Evolutionary conservation across 2,113 vertebrate genomes (phyloP), one percentile per base, ranked within the genome.

Genomic region (Morone saxatilis): DNA sequence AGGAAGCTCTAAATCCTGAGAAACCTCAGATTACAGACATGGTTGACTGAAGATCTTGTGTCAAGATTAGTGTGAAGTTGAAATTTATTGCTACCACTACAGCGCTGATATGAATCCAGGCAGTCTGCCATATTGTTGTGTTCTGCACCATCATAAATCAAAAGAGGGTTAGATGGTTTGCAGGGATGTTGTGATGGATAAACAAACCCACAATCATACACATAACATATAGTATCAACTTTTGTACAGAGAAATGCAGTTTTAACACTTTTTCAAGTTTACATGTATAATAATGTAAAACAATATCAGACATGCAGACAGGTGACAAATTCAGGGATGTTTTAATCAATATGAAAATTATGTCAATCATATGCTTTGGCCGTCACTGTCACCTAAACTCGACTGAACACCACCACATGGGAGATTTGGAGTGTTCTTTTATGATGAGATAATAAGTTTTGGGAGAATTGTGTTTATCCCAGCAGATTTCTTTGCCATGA

Each of bases 11-110:
- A 9, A 22, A 60, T 50, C 65, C 43, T 51, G 2, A 16, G 9
- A 25, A 41, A 38, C 43, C 70, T 50, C 5, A 1, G 16, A 20
- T 63, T 56, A 38, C 25, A 41, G 40, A 41, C 63, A 63, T 12
- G 60, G 50, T 45, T 48, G 57, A 59, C 43, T 57, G 74, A 68
- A 53, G 48, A 78, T 68, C 74, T 54, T 4, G 11, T 67, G 51
- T 72, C 66, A 25, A 40, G 84, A 80, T 86, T 10, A 51, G 43
- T 25, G 54, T 51, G 48, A 81, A 59, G 60, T 56, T 67, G 13
- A 43, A 59, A 53, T 43, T 0, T n/a, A 73, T 6, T 41, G 54
- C 8, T 7, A 0, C 50, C 12, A 4, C 60, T 47, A 1, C 57
- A n/a, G 66, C 45, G 73, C 50, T 65, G 56, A 63, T 20, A 31